These are phyloP conservation scores for Drosophila grimshawi DNA, from an alignment of 1,140 invertebrate species.

Conservation along the genomic window DNA sequence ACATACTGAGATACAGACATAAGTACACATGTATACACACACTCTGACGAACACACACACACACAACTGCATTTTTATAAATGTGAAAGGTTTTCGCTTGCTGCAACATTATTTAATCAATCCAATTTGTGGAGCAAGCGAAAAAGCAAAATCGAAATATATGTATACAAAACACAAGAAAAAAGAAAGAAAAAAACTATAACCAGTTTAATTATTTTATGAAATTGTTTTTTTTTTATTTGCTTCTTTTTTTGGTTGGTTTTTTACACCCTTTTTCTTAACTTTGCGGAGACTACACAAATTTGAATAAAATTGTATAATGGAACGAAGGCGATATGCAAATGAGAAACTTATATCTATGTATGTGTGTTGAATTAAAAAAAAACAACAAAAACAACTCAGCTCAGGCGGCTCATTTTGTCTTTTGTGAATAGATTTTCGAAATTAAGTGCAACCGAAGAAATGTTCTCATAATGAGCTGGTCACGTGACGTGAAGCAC, in stretches of 20 bases:
- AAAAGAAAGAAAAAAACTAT: constrained; percentile 59
- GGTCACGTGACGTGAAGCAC: constrained; percentile 26
- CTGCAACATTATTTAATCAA: constrained; percentile 83
- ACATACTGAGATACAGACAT: constrained; percentile 10
- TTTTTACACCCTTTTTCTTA: constrained; percentile 43
- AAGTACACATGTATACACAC: constrained; percentile 29
- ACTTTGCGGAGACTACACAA: constrained; percentile 32
- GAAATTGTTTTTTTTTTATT: constrained; percentile 63
- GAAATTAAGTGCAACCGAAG: constrained; percentile 41
- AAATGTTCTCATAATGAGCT: constrained; percentile 55
- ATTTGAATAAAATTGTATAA: constrained; percentile 81
- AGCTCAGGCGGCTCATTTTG: constrained; percentile 53
- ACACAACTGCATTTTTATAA: constrained; percentile 55
- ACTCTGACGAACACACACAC: constrained; percentile 11
- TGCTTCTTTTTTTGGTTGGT: constrained; percentile 17
- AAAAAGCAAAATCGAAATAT: constrained; percentile 69
- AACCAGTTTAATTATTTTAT: constrained; percentile 82
- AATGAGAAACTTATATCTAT: constrained; percentile 36
- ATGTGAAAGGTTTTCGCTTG: constrained; percentile 82
- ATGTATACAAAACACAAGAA: constrained; percentile 57
- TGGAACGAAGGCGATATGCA: constrained; percentile 46
- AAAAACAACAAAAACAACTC: constrained; percentile 31
- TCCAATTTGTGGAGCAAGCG: constrained; percentile 80
- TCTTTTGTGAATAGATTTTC: constrained; percentile 27
- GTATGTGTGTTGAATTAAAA: constrained; percentile 47